Base-by-base conservation (phyloP, 2,113 vertebrate species). In the Guaruba guarouba region DNA sequence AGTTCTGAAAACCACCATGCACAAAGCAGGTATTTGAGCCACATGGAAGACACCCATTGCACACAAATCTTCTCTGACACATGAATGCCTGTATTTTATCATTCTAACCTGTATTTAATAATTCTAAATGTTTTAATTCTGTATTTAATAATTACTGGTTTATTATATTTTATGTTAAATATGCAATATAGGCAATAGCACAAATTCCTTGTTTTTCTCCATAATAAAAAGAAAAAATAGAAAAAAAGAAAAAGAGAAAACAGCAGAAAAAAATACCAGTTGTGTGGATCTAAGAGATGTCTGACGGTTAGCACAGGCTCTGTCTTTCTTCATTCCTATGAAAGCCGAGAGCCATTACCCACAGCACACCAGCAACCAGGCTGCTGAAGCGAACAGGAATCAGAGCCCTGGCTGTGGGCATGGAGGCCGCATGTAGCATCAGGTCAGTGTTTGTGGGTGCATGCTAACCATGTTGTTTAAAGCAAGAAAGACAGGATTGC, bases 1-100 rank as follows among this genome's bases (percentile, higher is more conserved):
- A 33, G 43, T 61, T 80, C 79, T 83, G 79, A 86, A 90, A 94
- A 88, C 24, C 61, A 39, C 9, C 83, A 44, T 86, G 43, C 43
- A 94, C 43, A 88, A 86, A 95, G 88, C 79, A 82, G 41, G 78
- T 79, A 71, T 75, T 73, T 85, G 92, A 96, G 69, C 35, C 70
- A 62, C 74, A 39, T 57, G 39, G 48, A 54, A 75, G 20, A 63
- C 9, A 52, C 19, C 57, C 51, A 44, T 15, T 19, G 23, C 73
- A 82, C 31, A 76, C 35, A 75, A 55, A 57, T 39, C 48, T 31
- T 20, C 64, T 79, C 91, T 82, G 81, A 66, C 61, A 48, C 63
- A 62, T 0, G 0, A 66, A 77, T 27, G 43, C 62, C 62, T 86
- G 23, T 20, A 61, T 63, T 92, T 81, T 68, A 62, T 61, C 11